These are phyloP conservation scores for Rhincodon typus DNA, from an alignment of 2,797 vertebrate genomes.

Conservation along the genomic window DNA sequence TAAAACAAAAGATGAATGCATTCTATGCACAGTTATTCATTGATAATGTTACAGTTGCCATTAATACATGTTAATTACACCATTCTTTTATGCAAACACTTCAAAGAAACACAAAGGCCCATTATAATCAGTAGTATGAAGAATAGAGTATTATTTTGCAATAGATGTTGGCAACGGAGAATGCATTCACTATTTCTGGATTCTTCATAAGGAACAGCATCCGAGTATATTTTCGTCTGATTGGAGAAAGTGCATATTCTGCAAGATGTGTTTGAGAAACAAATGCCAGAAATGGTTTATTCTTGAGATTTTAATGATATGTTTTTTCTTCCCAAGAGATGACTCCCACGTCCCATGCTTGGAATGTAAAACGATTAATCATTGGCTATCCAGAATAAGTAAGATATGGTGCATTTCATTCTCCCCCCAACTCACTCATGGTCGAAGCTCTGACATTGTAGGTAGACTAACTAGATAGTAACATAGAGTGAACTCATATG, in stretches of 20 bases:
- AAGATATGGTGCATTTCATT: not conserved
- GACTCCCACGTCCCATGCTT: not conserved
- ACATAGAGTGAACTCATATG: not conserved
- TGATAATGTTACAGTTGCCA: not conserved
- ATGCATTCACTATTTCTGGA: not conserved
- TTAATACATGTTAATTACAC: not conserved
- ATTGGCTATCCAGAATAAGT: not conserved
- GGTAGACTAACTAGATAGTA: not conserved
- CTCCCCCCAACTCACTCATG: not conserved
- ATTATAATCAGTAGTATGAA: not conserved
- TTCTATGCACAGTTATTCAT: not conserved
- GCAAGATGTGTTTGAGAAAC: not conserved
- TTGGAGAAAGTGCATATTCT: not conserved
- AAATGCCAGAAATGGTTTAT: not conserved
- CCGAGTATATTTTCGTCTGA: too few species aligned
- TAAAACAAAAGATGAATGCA: not conserved
- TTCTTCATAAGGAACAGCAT: not conserved
- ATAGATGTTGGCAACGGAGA: not conserved
- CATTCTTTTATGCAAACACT: not conserved
- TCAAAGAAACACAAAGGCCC: not conserved
- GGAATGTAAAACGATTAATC: not conserved
- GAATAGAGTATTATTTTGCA: not conserved
- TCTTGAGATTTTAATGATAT: not conserved
- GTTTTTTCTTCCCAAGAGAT: not conserved
- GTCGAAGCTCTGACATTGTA: not conserved